phyloP scores from a whole-genome alignment of 2,797 vertebrate genomes.

The Phrynocephalus guinanensis region DNA sequence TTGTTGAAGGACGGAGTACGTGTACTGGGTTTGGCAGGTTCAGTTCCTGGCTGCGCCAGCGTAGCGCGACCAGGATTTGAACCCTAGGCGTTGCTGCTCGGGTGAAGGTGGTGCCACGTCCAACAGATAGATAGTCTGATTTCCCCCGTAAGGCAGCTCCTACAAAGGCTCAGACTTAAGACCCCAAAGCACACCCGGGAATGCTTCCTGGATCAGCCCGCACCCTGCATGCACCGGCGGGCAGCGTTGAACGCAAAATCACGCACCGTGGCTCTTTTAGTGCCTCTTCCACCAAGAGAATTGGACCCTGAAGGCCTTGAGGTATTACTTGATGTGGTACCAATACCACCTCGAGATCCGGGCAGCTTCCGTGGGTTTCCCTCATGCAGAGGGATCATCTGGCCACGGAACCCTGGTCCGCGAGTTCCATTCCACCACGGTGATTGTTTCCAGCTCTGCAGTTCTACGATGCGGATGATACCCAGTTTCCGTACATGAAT shows the following conservation, averaged over 20 bases:
- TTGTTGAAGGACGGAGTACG: no score
- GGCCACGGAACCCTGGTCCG: no score
- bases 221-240: neutral
- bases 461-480: no score
- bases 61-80: neutral
- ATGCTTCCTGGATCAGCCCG: no score
- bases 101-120: no score
- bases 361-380: neutral
- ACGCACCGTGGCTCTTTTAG: neutral
- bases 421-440: no score
- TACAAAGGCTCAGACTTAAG: neutral
- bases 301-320: neutral
- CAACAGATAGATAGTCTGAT: neutral
- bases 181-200: neutral
- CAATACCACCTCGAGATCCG: neutral
- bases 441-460: no score
- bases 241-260: neutral
- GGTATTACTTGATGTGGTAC: neutral
- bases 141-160: neutral
- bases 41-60: no score
- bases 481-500: fast-evolving
- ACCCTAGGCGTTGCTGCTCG: neutral
- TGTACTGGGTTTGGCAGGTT: no score
- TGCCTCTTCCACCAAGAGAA: no score
- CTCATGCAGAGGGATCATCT: neutral